Base-by-base conservation (phyloP, 2,113 vertebrate genomes). In the Pterocles orientalis region DNA sequence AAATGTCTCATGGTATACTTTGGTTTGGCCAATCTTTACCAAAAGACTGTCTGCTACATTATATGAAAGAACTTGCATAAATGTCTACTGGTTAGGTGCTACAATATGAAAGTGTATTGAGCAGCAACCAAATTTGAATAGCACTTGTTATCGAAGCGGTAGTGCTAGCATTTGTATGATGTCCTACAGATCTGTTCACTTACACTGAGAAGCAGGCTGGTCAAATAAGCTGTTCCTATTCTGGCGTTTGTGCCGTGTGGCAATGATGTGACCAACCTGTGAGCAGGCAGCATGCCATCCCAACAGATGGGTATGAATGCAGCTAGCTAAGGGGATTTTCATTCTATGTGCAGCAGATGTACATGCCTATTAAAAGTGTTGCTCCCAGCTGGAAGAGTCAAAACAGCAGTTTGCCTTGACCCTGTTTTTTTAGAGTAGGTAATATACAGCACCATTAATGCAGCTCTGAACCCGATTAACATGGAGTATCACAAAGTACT, bases 231-330 rank as follows among this genome's bases (percentile, higher is more conserved):
- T 12, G 45, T 85, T 36, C 83, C 50, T 82, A 53, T 91, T 36
- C 70, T 95, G 57, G 86, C 73, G 73, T 54, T 78, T 86, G 8
- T 76, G 83, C 80, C 91, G 88, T 64, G 92, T 96, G 94, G 87
- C 94, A 95, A 21, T 70, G 50, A 88, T 92, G 56, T 94, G 94
- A 97, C 78, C 20, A 95, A 88, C 93, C 95, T 81, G 71, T 56
- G 36, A 75, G 88, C 91, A 94, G 97, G 95, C 95, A 97, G 56
- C 23, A 34, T 0, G 95, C 97, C 97, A 97, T 85, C 53, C 50
- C 9, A 76, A 78, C 96, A 98, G 97, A 98, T 97, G 94, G 96
- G 78, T 82, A 36, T 6, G 43, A 72, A 18, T 71, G 50, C 71
- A 78, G 8, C 56, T 26, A 94, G 71, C 86, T 92, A 90, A 82